These are phyloP conservation scores for Telmatochromis brachygnathus DNA, from an alignment of 2,113 vertebrate species.

Conservation along the genomic window DNA sequence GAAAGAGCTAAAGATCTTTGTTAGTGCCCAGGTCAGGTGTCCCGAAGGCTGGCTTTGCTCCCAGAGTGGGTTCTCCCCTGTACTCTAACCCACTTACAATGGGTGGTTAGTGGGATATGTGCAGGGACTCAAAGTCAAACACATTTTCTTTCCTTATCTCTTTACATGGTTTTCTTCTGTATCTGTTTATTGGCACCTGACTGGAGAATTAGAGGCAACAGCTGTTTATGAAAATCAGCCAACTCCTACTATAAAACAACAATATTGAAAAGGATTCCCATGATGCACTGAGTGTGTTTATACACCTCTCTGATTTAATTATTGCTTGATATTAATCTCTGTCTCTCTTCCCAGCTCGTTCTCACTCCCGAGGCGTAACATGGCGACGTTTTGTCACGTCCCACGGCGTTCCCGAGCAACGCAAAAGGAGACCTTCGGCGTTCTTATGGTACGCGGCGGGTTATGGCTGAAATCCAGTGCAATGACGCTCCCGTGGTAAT, in stretches of 20 bases:
- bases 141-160: neutral
- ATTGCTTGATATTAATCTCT: accelerated
- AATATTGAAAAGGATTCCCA: neutral
- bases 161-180: neutral
- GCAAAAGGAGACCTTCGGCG: no score
- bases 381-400: no score
- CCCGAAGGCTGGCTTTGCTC: slow-evolving; percentile 18
- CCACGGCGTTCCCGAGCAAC: no score
- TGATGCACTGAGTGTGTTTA: neutral
- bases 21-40: slow-evolving; percentile 44
- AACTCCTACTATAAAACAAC: neutral
- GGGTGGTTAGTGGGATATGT: neutral
- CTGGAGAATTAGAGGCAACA: neutral
- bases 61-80: neutral
- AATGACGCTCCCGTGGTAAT: no score
- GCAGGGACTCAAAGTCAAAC: neutral
- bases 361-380: no score
- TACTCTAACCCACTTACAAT: neutral
- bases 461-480: no score
- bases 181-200: neutral
- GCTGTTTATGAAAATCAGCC: neutral
- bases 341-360: neutral
- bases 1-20: slow-evolving; percentile 29
- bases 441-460: no score
- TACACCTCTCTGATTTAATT: neutral